Percentiles rank a stretch among this genome's conserved stretches.
phyloP scores from a whole-genome alignment of 2,888 invertebrate genomes.

The Lapara coniferarum region DNA sequence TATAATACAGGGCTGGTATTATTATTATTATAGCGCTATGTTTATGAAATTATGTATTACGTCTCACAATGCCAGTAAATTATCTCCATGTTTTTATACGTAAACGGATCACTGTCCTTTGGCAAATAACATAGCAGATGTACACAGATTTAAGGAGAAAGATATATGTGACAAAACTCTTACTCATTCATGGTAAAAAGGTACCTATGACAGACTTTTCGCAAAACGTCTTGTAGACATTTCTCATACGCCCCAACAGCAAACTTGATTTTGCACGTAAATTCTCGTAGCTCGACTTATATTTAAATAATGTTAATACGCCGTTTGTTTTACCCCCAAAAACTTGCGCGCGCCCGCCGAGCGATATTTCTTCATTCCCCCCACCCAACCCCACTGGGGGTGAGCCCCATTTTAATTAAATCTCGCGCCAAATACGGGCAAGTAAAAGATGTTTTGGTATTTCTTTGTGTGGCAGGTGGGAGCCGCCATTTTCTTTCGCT shows the following conservation, averaged over 20 bases:
- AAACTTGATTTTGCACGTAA: slow-evolving; percentile 31
- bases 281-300: slow-evolving; percentile 34
- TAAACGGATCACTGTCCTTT: too few species aligned
- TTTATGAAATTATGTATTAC: too few species aligned
- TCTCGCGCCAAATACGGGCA: slow-evolving; percentile 63
- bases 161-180: too few species aligned
- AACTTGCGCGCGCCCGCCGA: slow-evolving; percentile 56
- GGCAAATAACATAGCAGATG: too few species aligned
- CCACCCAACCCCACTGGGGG: slow-evolving; percentile 33
- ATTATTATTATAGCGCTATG: too few species aligned
- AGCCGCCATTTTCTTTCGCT: slow-evolving; percentile 27
- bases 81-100: too few species aligned
- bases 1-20: too few species aligned
- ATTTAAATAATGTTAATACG: slow-evolving; percentile 81
- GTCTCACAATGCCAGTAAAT: too few species aligned
- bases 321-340: slow-evolving; percentile 75
- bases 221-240: neutral
- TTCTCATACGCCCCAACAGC: neutral
- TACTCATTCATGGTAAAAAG: slow-evolving; percentile 24
- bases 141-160: too few species aligned
- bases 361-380: slow-evolving; percentile 66
- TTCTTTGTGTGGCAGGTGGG: slow-evolving; percentile 73
- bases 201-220: neutral
- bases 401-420: slow-evolving; percentile 77
- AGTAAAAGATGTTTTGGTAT: slow-evolving; percentile 68